phyloP scores from a whole-genome alignment of 2,113 vertebrate species.

The Percopsis transmontana region DNA sequence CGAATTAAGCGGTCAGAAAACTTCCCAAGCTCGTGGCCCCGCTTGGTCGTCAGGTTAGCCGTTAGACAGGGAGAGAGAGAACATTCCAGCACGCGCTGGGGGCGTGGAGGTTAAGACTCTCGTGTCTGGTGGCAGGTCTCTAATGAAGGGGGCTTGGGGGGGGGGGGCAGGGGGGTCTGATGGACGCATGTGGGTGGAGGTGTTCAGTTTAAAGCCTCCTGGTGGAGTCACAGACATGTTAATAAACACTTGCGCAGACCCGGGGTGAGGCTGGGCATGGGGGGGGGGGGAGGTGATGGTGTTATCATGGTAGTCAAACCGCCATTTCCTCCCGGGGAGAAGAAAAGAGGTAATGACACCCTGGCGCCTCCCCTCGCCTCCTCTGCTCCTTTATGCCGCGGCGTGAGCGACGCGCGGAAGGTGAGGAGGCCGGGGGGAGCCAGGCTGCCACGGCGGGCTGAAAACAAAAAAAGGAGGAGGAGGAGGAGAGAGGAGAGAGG shows the following conservation, averaged over 20 bases:
- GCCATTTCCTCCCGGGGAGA: conserved; percentile 74
- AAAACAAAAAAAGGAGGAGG: conserved; percentile 66
- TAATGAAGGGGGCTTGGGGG: conserved; percentile 66
- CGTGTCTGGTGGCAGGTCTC: conserved; percentile 1
- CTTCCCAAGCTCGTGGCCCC: no score
- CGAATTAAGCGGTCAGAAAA: no score
- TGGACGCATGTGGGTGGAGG: conserved; percentile 40
- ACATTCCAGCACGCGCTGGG: no score
- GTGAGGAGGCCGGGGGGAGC: conserved; percentile 67
- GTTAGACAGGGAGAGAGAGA: no score
- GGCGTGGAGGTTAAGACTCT: no score
- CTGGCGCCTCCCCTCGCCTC: conserved; percentile 70
- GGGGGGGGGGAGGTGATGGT: conserved; percentile 33
- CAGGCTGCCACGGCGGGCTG: conserved; percentile 57
- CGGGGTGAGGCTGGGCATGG: conserved; percentile 52
- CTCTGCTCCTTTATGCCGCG: conserved; percentile 66
- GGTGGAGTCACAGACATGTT: conserved; percentile 73
- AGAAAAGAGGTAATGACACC: conserved; percentile 80
- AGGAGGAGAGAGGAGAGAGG: conserved; percentile 24
- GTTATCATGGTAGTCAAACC: conserved; percentile 71
- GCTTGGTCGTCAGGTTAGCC: no score
- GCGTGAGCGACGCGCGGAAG: conserved; percentile 62
- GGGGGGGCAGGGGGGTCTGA: conserved; percentile 46
- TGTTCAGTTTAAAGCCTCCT: conserved; percentile 60
- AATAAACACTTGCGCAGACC: conserved; percentile 76